Conservation (phyloP, 2,113 vertebrate genomes). For the Urocynchramus pylzowi region DNA sequence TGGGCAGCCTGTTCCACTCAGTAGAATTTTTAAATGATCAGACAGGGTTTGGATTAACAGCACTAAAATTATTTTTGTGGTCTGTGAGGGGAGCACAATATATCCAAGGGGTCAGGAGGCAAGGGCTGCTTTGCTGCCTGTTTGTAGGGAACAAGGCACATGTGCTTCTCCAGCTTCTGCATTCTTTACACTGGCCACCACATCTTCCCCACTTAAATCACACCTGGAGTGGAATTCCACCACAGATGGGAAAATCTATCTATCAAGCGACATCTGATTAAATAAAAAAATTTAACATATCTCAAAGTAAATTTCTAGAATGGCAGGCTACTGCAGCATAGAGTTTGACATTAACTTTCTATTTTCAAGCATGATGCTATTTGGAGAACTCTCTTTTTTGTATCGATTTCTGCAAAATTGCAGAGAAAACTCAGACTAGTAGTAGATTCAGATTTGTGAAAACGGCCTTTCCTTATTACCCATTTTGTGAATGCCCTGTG, state of each 20-base stretch:
- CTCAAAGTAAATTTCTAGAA: neutral
- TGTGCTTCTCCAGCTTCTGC: neutral
- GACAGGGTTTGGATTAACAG: neutral
- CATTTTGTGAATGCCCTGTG: neutral
- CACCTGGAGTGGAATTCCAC: neutral
- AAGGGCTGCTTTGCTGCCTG: neutral
- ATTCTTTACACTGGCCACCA: neutral
- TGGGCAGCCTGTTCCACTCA: neutral
- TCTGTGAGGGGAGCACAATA: neutral
- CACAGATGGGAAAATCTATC: neutral
- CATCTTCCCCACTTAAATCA: neutral
- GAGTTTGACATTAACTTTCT: neutral
- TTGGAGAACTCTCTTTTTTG: neutral
- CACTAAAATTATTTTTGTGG: neutral
- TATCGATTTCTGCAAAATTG: neutral
- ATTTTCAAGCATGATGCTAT: neutral
- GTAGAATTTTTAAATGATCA: neutral
- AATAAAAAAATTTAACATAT: neutral
- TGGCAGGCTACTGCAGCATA: neutral
- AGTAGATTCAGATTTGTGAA: neutral
- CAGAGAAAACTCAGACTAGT: neutral
- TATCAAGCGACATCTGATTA: neutral
- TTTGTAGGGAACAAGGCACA: neutral
- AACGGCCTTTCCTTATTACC: neutral
- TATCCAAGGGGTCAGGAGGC: neutral